Evolutionary conservation across 2,888 invertebrate species (phyloP).

Genomic region (Blastobasis adustella): DNA sequence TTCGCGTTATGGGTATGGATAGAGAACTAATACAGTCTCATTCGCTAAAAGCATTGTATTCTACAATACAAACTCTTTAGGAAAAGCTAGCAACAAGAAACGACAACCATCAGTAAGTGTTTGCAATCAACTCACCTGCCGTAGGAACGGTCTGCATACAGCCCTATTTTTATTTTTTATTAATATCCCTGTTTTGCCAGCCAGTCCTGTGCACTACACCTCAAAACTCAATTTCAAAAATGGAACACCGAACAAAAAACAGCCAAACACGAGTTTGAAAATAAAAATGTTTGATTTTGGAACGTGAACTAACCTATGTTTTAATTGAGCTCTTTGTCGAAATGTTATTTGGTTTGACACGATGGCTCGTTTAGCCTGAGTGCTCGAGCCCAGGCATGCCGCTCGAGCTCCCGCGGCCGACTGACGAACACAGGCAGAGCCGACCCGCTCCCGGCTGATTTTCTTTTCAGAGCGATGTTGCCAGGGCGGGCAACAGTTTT

Average conservation of each 20-base stretch:
- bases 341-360: slow-evolving; percentile 18
- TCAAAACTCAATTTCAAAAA: slow-evolving; percentile 26
- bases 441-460: slow-evolving; percentile 40
- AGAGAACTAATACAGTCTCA: not conserved
- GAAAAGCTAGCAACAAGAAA: slow-evolving; percentile 8
- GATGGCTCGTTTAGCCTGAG: slow-evolving; percentile 11
- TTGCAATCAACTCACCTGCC: not conserved
- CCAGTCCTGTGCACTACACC: slow-evolving; percentile 34
- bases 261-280: not conserved
- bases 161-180: slow-evolving; percentile 28
- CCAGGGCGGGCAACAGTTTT: slow-evolving; percentile 27
- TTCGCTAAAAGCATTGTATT: slow-evolving; percentile 3
- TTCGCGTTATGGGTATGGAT: too few relatives aligned
- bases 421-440: slow-evolving; percentile 34
- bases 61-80: not conserved
- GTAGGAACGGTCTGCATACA: slow-evolving; percentile 11
- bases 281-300: slow-evolving; percentile 1
- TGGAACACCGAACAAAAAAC: slow-evolving; percentile 9
- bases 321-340: slow-evolving; percentile 26
- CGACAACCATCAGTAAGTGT: slow-evolving; percentile 26
- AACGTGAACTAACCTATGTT: slow-evolving; percentile 7
- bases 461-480: slow-evolving; percentile 38
- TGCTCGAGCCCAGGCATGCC: slow-evolving; percentile 15
- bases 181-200: slow-evolving; percentile 32
- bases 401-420: slow-evolving; percentile 48